phyloP scores from a whole-genome alignment of 2,113 vertebrate genomes.

The Mobula hypostoma region DNA sequence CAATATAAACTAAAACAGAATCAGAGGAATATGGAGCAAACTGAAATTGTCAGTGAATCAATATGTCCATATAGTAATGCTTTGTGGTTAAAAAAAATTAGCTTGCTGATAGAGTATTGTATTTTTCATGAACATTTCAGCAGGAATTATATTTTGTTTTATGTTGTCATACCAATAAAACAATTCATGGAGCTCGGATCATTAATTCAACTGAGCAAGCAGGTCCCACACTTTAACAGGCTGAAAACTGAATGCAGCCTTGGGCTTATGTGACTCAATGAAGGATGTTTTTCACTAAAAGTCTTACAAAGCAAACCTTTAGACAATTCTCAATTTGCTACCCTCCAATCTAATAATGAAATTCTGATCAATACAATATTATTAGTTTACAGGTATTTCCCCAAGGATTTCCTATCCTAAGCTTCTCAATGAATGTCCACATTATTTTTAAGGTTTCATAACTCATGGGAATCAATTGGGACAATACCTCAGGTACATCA shows the following conservation, averaged over 20 bases:
- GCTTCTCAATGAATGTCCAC: not conserved
- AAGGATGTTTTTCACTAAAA: not conserved
- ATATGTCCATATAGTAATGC: not conserved
- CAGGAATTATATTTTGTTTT: not conserved
- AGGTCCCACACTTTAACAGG: not conserved
- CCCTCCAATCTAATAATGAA: conserved; percentile 11
- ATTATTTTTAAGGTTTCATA: not conserved
- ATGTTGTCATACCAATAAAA: not conserved
- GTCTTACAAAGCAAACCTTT: not conserved
- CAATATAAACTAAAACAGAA: not conserved
- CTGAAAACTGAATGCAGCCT: not conserved
- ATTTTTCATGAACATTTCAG: not conserved
- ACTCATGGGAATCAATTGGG: not conserved
- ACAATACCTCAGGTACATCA: not conserved
- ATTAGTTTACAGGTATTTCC: not conserved
- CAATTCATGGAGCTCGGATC: not conserved
- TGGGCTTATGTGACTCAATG: not conserved
- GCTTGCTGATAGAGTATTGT: not conserved
- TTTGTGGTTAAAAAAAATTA: not conserved
- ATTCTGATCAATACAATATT: not conserved
- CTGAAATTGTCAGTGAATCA: not conserved
- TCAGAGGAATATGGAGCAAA: not conserved
- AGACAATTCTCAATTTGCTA: not conserved
- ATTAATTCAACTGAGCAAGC: not conserved
- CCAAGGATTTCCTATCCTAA: not conserved